A percentile compares a stretch with the other conserved stretches of the same genome.
These are phyloP conservation scores for Drosophila cyrtoloma DNA, from an alignment of 2,888 invertebrate genomes.

Conservation along the genomic window DNA sequence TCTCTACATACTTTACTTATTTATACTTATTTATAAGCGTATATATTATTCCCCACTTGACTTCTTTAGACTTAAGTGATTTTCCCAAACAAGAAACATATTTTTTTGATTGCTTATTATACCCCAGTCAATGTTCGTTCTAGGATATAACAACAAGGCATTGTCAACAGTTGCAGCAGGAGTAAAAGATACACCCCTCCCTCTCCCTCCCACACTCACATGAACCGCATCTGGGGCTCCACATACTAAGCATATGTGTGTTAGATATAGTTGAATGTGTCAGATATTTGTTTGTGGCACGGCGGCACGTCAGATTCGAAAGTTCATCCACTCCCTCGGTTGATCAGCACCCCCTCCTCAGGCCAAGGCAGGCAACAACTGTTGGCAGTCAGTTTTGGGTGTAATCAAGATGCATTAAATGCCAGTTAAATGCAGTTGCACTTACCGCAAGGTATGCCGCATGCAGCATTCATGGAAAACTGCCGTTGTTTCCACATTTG, in stretches of 20 bases:
- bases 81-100: neutral
- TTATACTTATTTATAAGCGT: neutral
- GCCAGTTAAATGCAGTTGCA: conserved; percentile 44
- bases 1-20: neutral
- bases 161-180: neutral
- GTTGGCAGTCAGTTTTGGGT: conserved; percentile 32
- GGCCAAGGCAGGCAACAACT: conserved; percentile 23
- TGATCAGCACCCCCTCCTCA: neutral
- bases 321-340: conserved; percentile 45
- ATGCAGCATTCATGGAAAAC: conserved; percentile 36
- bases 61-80: neutral
- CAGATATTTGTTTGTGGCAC: conserved; percentile 61
- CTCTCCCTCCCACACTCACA: neutral
- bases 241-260: conserved; percentile 15
- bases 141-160: neutral
- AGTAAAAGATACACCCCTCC: neutral
- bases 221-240: conserved; percentile 5
- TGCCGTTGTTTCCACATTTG: conserved; percentile 59
- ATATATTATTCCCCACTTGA: neutral
- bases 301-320: conserved; percentile 74
- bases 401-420: conserved; percentile 47
- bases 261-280: conserved; percentile 65
- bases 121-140: neutral
- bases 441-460: conserved; percentile 24
- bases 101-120: neutral